These are phyloP conservation scores for Guaruba guarouba DNA, from an alignment of 2,113 vertebrate species.

Conservation along the genomic window DNA sequence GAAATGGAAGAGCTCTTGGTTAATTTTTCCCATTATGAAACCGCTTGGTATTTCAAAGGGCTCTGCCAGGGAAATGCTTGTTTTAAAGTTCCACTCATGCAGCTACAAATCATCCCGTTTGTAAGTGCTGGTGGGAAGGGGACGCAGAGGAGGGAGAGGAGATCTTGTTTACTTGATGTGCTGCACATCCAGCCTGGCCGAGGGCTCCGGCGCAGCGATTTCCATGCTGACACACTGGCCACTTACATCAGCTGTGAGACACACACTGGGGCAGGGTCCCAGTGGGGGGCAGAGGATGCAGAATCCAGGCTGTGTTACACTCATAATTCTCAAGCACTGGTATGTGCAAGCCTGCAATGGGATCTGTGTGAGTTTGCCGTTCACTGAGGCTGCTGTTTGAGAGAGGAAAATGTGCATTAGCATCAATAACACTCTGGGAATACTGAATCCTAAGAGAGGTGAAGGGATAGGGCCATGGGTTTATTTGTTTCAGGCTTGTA, in stretches of 20 bases:
- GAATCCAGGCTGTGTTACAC: background rate
- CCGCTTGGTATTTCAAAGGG: constrained; percentile 8
- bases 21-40: constrained; percentile 50
- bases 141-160: background rate
- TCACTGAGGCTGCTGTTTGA: background rate
- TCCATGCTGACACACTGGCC: background rate
- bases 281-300: background rate
- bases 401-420: background rate
- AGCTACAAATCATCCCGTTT: background rate
- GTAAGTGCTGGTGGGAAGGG: background rate
- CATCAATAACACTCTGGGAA: background rate
- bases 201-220: rapidly evolving
- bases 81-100: background rate
- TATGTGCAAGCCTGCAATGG: background rate
- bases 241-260: background rate
- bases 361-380: background rate
- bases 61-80: background rate
- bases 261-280: background rate
- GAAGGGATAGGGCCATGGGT: background rate
- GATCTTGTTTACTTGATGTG: background rate
- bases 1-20: constrained; percentile 10
- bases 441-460: background rate
- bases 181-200: background rate
- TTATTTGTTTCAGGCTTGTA: background rate
- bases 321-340: background rate